Evolutionary conservation across 2,888 invertebrate species (phyloP).

Genomic region (Pemphredon lugubris): DNA sequence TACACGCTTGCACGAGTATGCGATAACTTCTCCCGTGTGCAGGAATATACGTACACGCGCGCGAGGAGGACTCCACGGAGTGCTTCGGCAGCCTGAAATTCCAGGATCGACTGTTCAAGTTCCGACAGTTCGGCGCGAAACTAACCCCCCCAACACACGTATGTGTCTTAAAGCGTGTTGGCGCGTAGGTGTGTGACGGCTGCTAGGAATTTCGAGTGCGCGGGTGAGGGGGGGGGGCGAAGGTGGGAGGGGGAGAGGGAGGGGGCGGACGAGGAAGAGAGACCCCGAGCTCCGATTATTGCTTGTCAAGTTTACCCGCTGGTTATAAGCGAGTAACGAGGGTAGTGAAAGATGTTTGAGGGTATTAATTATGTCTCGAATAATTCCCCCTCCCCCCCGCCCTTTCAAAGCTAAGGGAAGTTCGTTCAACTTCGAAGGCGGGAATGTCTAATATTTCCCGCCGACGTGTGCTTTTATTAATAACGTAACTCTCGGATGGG

Average conservation of each 20-base stretch:
- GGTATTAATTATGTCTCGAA: constrained; percentile 16
- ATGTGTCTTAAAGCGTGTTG: constrained; percentile 26
- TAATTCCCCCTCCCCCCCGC: background rate
- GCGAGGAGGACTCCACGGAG: constrained; percentile 33
- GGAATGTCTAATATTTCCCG: background rate
- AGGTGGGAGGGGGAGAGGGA: too few species aligned
- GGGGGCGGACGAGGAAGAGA: too few species aligned
- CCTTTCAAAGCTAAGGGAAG: background rate
- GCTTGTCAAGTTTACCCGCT: constrained; percentile 20
- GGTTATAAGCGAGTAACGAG: constrained; percentile 15
- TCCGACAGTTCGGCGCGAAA: constrained; percentile 60
- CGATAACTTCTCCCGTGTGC: constrained; percentile 5
- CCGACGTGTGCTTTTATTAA: background rate
- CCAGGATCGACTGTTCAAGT: constrained; percentile 57
- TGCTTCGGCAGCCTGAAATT: constrained; percentile 58
- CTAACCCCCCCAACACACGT: constrained; percentile 43
- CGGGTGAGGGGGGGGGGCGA: too few species aligned
- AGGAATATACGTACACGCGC: constrained; percentile 5
- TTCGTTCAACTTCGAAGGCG: background rate
- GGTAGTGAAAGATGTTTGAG: constrained; percentile 5
- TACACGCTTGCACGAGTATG: too few species aligned
- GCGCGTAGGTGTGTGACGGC: too few species aligned
- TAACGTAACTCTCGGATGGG: too few species aligned
- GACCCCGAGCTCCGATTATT: constrained; percentile 25
- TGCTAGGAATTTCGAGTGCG: constrained; percentile 40